Conservation (phyloP, 2,888 invertebrate genomes). For the Drosophila mimica region DNA sequence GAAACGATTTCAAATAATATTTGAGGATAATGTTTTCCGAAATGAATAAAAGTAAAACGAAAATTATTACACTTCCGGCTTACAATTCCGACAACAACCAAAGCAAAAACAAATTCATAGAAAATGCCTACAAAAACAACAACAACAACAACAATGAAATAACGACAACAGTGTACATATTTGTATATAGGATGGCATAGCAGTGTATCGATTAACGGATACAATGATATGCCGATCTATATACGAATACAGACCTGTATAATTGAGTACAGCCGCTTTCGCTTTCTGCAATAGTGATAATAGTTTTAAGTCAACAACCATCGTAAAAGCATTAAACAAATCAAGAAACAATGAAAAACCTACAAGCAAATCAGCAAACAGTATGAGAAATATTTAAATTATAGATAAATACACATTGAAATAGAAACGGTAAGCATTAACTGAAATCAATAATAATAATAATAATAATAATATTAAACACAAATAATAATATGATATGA, state of each 20-base stretch:
- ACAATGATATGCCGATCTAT: slow-evolving; percentile 2
- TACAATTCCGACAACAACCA: slow-evolving; percentile 56
- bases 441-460: slow-evolving; percentile 30
- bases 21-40: slow-evolving; percentile 38
- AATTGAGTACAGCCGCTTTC: slow-evolving; percentile 82
- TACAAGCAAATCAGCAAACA: slow-evolving; percentile 53
- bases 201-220: slow-evolving; percentile 5
- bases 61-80: slow-evolving; percentile 61
- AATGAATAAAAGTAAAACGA: background rate
- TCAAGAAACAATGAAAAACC: slow-evolving; percentile 49
- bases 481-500: slow-evolving; percentile 24
- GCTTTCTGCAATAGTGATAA: slow-evolving; percentile 85
- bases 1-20: slow-evolving; percentile 47
- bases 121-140: slow-evolving; percentile 70
- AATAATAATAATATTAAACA: slow-evolving; percentile 31
- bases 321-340: slow-evolving; percentile 53
- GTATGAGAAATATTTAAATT: slow-evolving; percentile 56
- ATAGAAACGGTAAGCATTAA: slow-evolving; percentile 68
- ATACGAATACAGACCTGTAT: slow-evolving; percentile 39
- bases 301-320: slow-evolving; percentile 83
- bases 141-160: slow-evolving; percentile 57
- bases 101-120: slow-evolving; percentile 57
- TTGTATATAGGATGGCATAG: slow-evolving; percentile 10
- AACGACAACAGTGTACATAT: slow-evolving; percentile 29
- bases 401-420: slow-evolving; percentile 68